Evolutionary conservation across 2,113 vertebrate species (phyloP).

Genomic region (Hippopotamus amphibius): DNA sequence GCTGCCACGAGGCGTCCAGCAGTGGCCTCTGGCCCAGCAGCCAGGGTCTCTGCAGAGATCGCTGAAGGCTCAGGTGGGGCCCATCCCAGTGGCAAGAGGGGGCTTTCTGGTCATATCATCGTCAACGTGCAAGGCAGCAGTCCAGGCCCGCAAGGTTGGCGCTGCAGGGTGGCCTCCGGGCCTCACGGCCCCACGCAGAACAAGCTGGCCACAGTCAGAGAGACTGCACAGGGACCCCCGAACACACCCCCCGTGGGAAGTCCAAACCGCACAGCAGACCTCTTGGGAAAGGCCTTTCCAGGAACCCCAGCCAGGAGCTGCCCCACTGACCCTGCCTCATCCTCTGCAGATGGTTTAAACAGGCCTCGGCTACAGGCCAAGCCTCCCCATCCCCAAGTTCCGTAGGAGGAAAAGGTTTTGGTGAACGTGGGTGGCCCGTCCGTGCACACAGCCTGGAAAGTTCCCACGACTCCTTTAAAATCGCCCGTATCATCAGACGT

Average conservation of each 20-base stretch:
- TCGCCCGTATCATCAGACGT: fast-evolving
- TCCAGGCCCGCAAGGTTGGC: background rate
- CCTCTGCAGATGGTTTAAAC: background rate
- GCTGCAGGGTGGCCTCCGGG: background rate
- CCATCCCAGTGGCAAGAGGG: fast-evolving
- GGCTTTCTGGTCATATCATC: background rate
- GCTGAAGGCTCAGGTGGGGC: too few relatives aligned
- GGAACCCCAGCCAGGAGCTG: background rate
- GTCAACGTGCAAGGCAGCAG: fast-evolving
- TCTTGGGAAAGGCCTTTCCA: background rate
- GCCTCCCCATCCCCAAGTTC: fast-evolving
- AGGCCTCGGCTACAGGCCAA: background rate
- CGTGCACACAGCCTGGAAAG: background rate
- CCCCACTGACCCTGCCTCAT: too few relatives aligned
- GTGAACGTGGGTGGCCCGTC: fast-evolving
- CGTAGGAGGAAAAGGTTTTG: fast-evolving
- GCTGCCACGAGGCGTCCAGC: background rate
- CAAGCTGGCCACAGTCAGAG: background rate
- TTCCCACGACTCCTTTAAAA: background rate
- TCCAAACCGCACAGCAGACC: background rate
- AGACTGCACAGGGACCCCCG: fast-evolving
- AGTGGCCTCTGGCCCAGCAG: background rate
- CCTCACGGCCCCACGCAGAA: background rate
- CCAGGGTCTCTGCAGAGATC: background rate
- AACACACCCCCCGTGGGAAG: background rate